A percentile compares a stretch with the other conserved stretches of the same genome.
phyloP scores from a whole-genome alignment of 1,140 invertebrate genomes.

The Diorhabda carinulata region DNA sequence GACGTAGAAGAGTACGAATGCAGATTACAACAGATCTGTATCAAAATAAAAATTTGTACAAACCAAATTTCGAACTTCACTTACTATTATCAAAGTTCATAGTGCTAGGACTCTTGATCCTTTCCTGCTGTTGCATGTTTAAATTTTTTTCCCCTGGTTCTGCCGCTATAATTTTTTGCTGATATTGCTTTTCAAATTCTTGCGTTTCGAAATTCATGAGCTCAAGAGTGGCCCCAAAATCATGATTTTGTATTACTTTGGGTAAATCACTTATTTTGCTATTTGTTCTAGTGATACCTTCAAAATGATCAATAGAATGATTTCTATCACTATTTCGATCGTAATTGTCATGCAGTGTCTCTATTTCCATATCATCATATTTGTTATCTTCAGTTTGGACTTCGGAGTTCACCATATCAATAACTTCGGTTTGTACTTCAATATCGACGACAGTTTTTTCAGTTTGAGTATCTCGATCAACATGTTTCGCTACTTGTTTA shows the following conservation, averaged over 20 bases:
- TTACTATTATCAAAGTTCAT: too few relatives aligned
- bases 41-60: too few relatives aligned
- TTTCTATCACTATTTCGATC: neutral
- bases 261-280: neutral
- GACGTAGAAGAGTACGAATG: too few relatives aligned
- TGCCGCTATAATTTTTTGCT: too few relatives aligned
- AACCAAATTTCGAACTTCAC: too few relatives aligned
- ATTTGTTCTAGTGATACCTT: neutral
- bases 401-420: neutral
- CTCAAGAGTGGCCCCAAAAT: conserved; percentile 1
- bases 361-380: neutral
- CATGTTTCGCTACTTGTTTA: neutral
- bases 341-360: neutral
- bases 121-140: too few relatives aligned
- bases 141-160: too few relatives aligned
- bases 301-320: too few relatives aligned
- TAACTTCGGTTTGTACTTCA: conserved; percentile 2
- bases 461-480: neutral
- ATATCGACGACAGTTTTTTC: conserved; percentile 2
- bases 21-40: too few relatives aligned
- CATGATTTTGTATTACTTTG: conserved; percentile 3
- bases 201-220: conserved; percentile 13
- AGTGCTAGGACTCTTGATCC: too few relatives aligned
- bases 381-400: conserved; percentile 1
- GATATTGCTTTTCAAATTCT: neutral